Evolutionary conservation across 2,888 invertebrate genomes (phyloP).

Genomic region (Zonitis immaculata): DNA sequence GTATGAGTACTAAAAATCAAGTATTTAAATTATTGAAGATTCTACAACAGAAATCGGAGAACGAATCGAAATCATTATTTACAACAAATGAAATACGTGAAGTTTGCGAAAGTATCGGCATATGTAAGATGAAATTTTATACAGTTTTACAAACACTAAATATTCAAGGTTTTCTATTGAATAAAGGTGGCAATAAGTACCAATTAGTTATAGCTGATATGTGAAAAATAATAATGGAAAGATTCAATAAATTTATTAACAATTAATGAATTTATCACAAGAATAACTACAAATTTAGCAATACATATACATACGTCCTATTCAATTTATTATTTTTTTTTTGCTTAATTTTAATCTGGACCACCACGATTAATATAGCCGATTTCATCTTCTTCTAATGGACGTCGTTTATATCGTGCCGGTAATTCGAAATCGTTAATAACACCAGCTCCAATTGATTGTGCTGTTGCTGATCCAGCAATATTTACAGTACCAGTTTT

Average conservation of each 20-base stretch:
- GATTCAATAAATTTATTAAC: neutral
- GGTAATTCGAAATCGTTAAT: constrained; percentile 47
- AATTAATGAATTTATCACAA: constrained; percentile 2
- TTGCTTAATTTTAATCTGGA: constrained; percentile 21
- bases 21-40: constrained; percentile 67
- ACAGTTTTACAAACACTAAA: constrained; percentile 75
- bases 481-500: neutral
- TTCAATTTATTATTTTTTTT: no score
- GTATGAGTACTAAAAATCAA: constrained; percentile 66
- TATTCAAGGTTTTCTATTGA: constrained; percentile 77
- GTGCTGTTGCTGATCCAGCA: constrained; percentile 1
- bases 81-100: constrained; percentile 71
- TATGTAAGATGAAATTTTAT: constrained; percentile 61
- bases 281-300: constrained; percentile 10
- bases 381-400: constrained; percentile 43
- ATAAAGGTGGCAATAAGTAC: constrained; percentile 58
- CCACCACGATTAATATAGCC: constrained; percentile 47
- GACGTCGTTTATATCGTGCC: constrained; percentile 38
- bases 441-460: constrained; percentile 16
- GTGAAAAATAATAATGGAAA: constrained; percentile 1
- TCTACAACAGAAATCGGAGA: constrained; percentile 62
- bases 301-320: no score
- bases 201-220: constrained; percentile 35
- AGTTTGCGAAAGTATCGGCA: constrained; percentile 61
- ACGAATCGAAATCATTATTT: constrained; percentile 66